phyloP scores from a whole-genome alignment of 1,140 invertebrate species.

The Megathymus violae region DNA sequence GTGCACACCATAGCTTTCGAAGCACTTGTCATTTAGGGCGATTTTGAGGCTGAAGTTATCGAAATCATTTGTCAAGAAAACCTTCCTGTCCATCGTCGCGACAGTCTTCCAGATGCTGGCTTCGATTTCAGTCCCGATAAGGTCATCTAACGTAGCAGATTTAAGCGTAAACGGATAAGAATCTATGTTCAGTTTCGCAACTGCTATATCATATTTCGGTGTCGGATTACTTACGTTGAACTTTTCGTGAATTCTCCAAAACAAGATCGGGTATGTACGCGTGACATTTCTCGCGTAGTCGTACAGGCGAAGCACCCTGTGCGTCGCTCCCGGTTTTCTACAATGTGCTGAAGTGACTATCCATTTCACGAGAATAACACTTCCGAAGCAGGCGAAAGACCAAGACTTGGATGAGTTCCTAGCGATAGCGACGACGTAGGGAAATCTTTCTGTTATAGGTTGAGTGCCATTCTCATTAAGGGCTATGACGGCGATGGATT shows the following conservation, averaged over 20 bases:
- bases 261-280: conserved; percentile 58
- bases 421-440: conserved; percentile 56
- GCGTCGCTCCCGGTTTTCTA: conserved; percentile 45
- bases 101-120: conserved; percentile 72
- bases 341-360: conserved; percentile 70
- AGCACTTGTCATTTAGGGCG: conserved; percentile 40
- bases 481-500: conserved; percentile 52
- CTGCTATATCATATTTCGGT: conserved; percentile 62
- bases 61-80: conserved; percentile 70
- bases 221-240: conserved; percentile 47
- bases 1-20: conserved; percentile 53
- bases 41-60: conserved; percentile 50
- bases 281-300: conserved; percentile 59
- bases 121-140: conserved; percentile 33
- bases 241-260: conserved; percentile 66
- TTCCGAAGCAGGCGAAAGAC: conserved; percentile 67
- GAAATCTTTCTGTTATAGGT: conserved; percentile 51
- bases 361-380: conserved; percentile 63
- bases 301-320: conserved; percentile 57
- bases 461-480: conserved; percentile 47
- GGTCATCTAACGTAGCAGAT: conserved; percentile 52
- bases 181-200: conserved; percentile 62
- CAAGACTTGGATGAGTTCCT: conserved; percentile 54
- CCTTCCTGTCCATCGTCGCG: conserved; percentile 62
- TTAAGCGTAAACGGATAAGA: conserved; percentile 42